These are phyloP conservation scores for Chromoteleia sp. DNA, from an alignment of 2,888 invertebrate species.

Conservation along the genomic window DNA sequence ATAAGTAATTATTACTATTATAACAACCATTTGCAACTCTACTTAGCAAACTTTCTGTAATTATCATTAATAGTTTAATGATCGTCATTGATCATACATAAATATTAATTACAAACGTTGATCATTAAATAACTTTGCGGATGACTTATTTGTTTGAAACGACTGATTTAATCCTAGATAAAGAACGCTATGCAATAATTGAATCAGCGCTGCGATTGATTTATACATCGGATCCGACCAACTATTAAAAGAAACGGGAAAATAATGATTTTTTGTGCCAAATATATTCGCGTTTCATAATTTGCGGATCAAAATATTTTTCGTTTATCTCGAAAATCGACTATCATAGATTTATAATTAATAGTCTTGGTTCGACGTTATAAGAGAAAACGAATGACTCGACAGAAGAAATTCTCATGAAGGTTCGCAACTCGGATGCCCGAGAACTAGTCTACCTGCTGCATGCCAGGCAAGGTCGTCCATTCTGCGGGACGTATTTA, in stretches of 20 bases:
- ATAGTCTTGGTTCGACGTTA: slow-evolving; percentile 11
- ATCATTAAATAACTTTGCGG: slow-evolving; percentile 26
- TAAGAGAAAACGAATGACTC: slow-evolving; percentile 60
- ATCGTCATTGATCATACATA: slow-evolving; percentile 30
- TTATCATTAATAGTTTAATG: slow-evolving; percentile 53
- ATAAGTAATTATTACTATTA: slow-evolving; percentile 57
- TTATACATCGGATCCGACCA: too few relatives aligned
- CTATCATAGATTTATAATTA: slow-evolving; percentile 39
- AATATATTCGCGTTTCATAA: not conserved
- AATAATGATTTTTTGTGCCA: too few relatives aligned
- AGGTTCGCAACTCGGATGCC: slow-evolving; percentile 41
- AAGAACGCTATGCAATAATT: not conserved
- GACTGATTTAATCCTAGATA: not conserved
- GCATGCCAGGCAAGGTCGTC: slow-evolving; percentile 72
- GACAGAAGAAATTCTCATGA: slow-evolving; percentile 56
- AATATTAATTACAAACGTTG: slow-evolving; percentile 32
- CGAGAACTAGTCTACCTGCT: slow-evolving; percentile 66
- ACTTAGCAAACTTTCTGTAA: slow-evolving; percentile 52
- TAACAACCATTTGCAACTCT: slow-evolving; percentile 53
- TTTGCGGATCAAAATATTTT: slow-evolving; percentile 20
- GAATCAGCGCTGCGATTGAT: too few relatives aligned
- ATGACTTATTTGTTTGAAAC: not conserved
- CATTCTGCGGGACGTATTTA: slow-evolving; percentile 38
- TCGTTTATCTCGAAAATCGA: slow-evolving; percentile 14
- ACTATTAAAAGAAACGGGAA: not conserved